Evolutionary conservation across 2,888 invertebrate species (phyloP).

Genomic region (Gisinianus flammeolus): DNA sequence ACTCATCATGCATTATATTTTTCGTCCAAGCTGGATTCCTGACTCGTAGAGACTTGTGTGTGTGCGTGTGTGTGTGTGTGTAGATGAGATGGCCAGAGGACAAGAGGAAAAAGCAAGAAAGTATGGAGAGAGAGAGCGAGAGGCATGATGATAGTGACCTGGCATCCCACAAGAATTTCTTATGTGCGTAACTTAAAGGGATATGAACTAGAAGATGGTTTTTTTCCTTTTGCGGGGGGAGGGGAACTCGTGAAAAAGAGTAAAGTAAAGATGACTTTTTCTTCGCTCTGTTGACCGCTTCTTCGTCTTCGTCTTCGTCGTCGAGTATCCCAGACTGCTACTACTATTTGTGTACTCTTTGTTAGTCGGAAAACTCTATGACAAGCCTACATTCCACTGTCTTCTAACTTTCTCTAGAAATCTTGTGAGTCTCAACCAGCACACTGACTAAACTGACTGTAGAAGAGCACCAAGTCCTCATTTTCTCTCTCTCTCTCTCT

Average conservation of each 20-base stretch:
- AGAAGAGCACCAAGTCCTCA: too few species aligned
- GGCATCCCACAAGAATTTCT: neutral
- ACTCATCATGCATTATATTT: neutral
- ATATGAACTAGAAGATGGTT: too few species aligned
- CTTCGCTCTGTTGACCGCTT: slow-evolving; percentile 41
- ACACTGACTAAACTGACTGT: too few species aligned
- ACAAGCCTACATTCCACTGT: neutral
- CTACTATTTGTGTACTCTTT: neutral
- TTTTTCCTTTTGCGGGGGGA: too few species aligned
- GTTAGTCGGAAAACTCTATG: neutral
- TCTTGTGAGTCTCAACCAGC: too few species aligned
- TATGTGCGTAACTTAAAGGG: too few species aligned
- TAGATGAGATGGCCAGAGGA: slow-evolving; percentile 1
- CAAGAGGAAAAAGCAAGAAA: slow-evolving; percentile 2
- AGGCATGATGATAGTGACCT: neutral
- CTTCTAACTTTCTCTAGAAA: too few species aligned
- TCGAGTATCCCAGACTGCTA: neutral
- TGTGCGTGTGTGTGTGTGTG: neutral
- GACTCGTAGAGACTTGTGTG: neutral
- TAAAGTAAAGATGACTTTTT: slow-evolving; percentile 44
- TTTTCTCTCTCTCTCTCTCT: neutral
- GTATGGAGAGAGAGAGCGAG: neutral
- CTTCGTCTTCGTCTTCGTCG: neutral
- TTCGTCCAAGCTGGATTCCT: neutral
- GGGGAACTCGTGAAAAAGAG: slow-evolving; percentile 4